Conservation (phyloP, 1,140 invertebrate species). For the Mactra quadrangularis region DNA sequence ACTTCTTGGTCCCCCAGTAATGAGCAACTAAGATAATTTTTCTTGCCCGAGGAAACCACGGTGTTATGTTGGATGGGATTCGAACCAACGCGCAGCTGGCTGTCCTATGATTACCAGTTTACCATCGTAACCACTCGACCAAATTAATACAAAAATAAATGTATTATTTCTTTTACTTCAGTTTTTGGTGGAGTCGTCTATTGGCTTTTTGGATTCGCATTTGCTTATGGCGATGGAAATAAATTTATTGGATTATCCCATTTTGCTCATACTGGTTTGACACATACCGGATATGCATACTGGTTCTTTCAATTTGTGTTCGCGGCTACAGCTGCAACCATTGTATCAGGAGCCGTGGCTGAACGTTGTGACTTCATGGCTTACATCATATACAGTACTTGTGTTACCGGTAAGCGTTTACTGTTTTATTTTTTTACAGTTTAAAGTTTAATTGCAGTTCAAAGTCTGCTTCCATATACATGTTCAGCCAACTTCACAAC, state of each 20-base stretch:
- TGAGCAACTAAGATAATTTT: neutral
- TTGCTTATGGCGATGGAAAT: slow-evolving; percentile 84
- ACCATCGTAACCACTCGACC: no score
- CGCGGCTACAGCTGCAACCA: slow-evolving; percentile 70
- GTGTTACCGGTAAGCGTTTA: slow-evolving; percentile 85
- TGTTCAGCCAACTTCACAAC: no score
- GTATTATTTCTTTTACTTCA: slow-evolving; percentile 73
- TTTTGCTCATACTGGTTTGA: slow-evolving; percentile 47
- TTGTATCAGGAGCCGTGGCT: slow-evolving; percentile 85
- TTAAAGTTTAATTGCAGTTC: no score
- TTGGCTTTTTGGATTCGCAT: slow-evolving; percentile 85
- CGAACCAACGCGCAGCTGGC: no score
- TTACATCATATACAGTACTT: slow-evolving; percentile 85
- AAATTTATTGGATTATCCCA: slow-evolving; percentile 60
- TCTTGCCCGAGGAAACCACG: neutral
- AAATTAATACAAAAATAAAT: neutral
- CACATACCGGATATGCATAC: slow-evolving; percentile 20
- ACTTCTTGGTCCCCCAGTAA: no score
- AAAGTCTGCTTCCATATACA: no score
- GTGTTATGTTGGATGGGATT: no score
- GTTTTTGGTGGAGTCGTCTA: slow-evolving; percentile 85
- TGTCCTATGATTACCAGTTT: no score
- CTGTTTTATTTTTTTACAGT: neutral
- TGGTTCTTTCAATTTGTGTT: slow-evolving; percentile 70
- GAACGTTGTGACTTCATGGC: slow-evolving; percentile 85